These are phyloP conservation scores for Melanotaenia duboulayi DNA, from an alignment of 2,113 vertebrate genomes.

Conservation along the genomic window DNA sequence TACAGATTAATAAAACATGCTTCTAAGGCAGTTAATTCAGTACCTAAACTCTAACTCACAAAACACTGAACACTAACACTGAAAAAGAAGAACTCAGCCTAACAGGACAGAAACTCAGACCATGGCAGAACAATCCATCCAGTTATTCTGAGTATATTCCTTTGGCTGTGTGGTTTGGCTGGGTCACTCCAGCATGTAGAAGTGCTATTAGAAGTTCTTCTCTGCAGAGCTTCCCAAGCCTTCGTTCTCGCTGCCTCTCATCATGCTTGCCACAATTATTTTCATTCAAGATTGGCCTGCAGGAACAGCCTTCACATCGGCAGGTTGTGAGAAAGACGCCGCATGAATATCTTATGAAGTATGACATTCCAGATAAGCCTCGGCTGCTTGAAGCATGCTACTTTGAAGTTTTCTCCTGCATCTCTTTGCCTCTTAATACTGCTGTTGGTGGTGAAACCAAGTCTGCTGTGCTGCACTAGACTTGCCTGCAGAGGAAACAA, in stretches of 20 bases:
- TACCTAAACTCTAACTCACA: too few species aligned
- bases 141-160: too few species aligned
- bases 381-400: conserved; percentile 55
- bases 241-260: conserved; percentile 24
- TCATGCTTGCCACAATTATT: conserved; percentile 55
- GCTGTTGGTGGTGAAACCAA: conserved; percentile 54
- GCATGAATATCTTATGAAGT: conserved; percentile 73
- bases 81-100: too few species aligned
- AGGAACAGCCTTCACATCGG: conserved; percentile 47
- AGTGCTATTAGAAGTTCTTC: background rate
- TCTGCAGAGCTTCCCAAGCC: background rate
- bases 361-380: conserved; percentile 62
- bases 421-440: conserved; percentile 59
- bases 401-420: conserved; percentile 67
- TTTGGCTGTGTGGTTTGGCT: background rate
- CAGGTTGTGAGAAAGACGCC: conserved; percentile 45
- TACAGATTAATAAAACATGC: too few species aligned
- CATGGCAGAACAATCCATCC: too few species aligned
- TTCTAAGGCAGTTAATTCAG: too few species aligned
- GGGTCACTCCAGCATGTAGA: background rate
- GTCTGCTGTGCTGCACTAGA: conserved; percentile 6
- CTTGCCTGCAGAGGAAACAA: conserved; percentile 8
- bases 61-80: too few species aligned
- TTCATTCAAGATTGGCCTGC: conserved; percentile 56
- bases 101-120: too few species aligned